A percentile compares a stretch with the other conserved stretches of the same genome.
phyloP scores from a whole-genome alignment of 2,113 vertebrate genomes.

The Ifrita kowaldi region DNA sequence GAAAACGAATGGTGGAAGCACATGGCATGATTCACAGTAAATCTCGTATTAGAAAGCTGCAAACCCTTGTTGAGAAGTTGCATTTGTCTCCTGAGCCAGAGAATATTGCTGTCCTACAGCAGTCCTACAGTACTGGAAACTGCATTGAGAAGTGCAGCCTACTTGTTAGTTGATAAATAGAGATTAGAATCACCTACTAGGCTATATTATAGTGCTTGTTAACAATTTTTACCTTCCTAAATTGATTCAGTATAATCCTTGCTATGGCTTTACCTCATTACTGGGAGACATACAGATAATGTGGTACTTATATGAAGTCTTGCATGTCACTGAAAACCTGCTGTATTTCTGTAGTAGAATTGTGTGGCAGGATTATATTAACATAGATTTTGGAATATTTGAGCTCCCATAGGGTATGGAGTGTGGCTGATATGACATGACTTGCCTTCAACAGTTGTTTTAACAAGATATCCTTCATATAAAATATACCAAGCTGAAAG shows the following conservation, averaged over 20 bases:
- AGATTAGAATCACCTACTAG: slow-evolving; percentile 59
- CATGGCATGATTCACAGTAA: background rate
- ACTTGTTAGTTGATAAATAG: slow-evolving; percentile 61
- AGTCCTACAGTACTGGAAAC: background rate
- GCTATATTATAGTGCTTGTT: slow-evolving; percentile 68
- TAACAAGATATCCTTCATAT: slow-evolving; percentile 75
- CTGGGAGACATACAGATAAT: slow-evolving; percentile 71
- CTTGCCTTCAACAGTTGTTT: slow-evolving; percentile 76
- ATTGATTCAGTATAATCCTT: slow-evolving; percentile 73
- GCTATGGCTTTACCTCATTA: slow-evolving; percentile 48
- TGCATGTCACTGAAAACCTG: slow-evolving; percentile 49
- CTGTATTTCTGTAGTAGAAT: slow-evolving; percentile 44
- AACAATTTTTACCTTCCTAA: slow-evolving; percentile 69
- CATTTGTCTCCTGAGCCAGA: background rate
- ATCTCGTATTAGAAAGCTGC: background rate
- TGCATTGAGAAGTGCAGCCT: background rate
- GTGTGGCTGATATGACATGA: slow-evolving; percentile 68
- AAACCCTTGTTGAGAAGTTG: background rate
- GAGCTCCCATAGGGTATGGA: slow-evolving; percentile 67
- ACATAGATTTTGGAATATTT: slow-evolving; percentile 66
- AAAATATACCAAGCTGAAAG: slow-evolving; percentile 71
- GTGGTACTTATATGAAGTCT: slow-evolving; percentile 42
- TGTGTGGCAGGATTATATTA: slow-evolving; percentile 70
- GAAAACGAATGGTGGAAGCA: background rate
- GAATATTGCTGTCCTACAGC: slow-evolving; percentile 32